Evolutionary conservation across 1,140 invertebrate genomes (phyloP).

Genomic region (Apis florea): DNA sequence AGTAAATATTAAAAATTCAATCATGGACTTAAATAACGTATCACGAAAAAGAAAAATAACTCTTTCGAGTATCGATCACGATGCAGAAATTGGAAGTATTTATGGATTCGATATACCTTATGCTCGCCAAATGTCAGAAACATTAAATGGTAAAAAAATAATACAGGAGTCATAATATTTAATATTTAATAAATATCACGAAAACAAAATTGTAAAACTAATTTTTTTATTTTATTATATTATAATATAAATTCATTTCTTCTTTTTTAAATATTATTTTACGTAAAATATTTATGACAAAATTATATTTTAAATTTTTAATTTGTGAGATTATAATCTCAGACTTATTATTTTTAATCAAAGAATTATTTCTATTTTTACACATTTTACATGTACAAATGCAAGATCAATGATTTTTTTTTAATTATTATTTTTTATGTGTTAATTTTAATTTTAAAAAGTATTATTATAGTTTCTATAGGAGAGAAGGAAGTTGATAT

Average conservation of each 20-base stretch:
- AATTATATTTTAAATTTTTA: too few relatives aligned
- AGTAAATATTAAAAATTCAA: neutral
- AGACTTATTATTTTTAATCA: too few relatives aligned
- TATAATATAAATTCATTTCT: too few relatives aligned
- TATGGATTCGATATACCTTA: slow-evolving; percentile 67
- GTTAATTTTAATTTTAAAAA: too few relatives aligned
- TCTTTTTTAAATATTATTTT: too few relatives aligned
- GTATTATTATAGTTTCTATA: neutral
- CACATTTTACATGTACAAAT: too few relatives aligned
- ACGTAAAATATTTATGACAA: too few relatives aligned
- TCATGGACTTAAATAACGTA: neutral
- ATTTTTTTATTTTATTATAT: too few relatives aligned
- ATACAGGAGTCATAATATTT: neutral
- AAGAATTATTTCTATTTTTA: too few relatives aligned
- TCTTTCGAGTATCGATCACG: slow-evolving; percentile 66
- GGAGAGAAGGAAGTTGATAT: neutral
- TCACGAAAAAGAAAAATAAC: slow-evolving; percentile 52
- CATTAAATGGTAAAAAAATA: slow-evolving; percentile 17
- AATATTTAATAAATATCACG: neutral
- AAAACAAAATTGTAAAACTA: neutral
- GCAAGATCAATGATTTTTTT: too few relatives aligned
- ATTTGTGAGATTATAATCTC: too few relatives aligned
- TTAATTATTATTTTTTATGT: neutral
- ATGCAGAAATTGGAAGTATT: slow-evolving; percentile 71
- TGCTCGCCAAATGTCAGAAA: slow-evolving; percentile 43